Base-by-base conservation (phyloP, 2,113 vertebrate genomes). In the Herpetotheres cachinnans region DNA sequence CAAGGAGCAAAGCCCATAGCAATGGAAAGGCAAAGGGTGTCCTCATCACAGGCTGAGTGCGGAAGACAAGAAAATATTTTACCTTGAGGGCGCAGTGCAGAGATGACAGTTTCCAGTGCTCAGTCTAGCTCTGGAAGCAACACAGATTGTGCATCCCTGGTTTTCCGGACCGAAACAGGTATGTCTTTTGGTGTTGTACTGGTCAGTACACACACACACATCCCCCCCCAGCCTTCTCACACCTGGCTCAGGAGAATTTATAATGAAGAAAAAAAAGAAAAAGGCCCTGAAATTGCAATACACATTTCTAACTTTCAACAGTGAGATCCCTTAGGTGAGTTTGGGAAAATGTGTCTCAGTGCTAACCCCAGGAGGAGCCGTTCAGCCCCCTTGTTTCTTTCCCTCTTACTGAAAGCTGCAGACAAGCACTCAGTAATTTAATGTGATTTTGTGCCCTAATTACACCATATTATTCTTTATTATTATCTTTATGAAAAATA, bases 401-500 rank as follows among this genome's bases (percentile, higher is more conserved):
- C 36, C 19, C 47, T 84, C 52, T 63, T 61, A 61, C 79, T 16
- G 50, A 74, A 80, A 54, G 36, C 70, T 76, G 71, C 59, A 96
- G 93, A 95, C 79, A 83, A 74, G 34, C 40, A 49, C 36, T 74
- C 71, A 49, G 63, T 58, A 93, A 89, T 77, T 49, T 83, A 56
- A 25, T 54, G 58, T 76, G 76, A 77, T 96, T 95, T 95, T 88
- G 82, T 46, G 34, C 34, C 84, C 61, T 95, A 95, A 96, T 94
- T 93, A 89, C 59, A 82, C 83, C 2, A 1, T 85, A 83, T 90
- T 93, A 74, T 63, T 79, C 76, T 79, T 95, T 90, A 91, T 92
- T 96, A 83, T 86, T 91, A 71, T 81, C 89, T 94, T 82, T 61
- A 89, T 72, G 50, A 95, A 97, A 97, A 96, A 86, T 36, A 90